Percentiles rank a stretch among this genome's conserved stretches.
phyloP scores from a whole-genome alignment of 2,113 vertebrate genomes.

The Odobenus rosmarus region DNA sequence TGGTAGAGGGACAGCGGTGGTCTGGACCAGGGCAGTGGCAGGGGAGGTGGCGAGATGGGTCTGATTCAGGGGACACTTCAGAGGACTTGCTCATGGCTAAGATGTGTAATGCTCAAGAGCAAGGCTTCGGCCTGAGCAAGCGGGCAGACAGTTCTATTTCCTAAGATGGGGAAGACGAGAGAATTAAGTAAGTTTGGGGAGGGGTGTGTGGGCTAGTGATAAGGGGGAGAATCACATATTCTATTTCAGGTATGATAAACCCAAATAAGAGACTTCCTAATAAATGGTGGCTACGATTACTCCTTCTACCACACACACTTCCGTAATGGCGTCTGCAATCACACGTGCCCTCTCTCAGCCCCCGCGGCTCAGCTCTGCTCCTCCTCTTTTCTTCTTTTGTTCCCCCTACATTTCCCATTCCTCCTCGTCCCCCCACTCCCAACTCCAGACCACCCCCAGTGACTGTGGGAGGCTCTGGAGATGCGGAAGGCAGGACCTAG shows the following conservation, averaged over 20 bases:
- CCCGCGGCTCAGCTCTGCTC: neutral
- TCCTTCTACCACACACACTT: neutral
- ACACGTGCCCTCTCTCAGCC: neutral
- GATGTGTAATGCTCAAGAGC: neutral
- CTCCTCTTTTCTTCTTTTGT: neutral
- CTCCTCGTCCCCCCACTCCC: accelerated
- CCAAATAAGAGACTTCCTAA: constrained; percentile 29
- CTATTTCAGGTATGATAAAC: neutral
- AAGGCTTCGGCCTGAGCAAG: neutral
- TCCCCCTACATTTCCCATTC: neutral
- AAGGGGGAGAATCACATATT: neutral
- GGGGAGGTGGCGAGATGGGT: neutral
- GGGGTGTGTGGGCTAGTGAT: neutral
- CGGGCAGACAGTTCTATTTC: neutral
- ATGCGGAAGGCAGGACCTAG: neutral
- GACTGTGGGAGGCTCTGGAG: neutral
- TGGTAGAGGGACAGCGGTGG: neutral
- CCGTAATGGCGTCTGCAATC: neutral
- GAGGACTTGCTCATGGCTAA: neutral
- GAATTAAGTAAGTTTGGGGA: neutral
- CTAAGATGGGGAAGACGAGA: neutral
- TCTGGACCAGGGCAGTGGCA: neutral
- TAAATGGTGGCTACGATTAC: neutral
- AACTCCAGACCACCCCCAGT: neutral
- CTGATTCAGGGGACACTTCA: neutral